These are phyloP conservation scores for Tetropium fuscum DNA, from an alignment of 2,888 invertebrate genomes.

Conservation along the genomic window DNA sequence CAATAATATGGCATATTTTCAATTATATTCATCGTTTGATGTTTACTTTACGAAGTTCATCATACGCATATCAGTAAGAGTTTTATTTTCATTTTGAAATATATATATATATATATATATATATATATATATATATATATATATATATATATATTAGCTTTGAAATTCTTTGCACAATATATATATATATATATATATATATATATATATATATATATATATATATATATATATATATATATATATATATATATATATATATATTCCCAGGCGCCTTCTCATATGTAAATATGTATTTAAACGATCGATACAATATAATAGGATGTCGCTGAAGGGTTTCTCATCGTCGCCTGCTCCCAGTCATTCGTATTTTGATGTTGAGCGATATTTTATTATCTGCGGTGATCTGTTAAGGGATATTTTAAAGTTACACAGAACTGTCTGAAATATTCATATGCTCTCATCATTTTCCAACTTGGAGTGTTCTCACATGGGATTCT, in stretches of 20 bases:
- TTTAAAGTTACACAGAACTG: conserved; percentile 23
- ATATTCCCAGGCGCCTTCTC: not conserved
- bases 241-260: not conserved
- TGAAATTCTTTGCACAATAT: no score
- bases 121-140: no score
- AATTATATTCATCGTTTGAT: no score
- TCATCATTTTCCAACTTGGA: conserved; percentile 8
- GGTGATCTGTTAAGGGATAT: conserved; percentile 24
- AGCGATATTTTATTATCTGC: conserved; percentile 23
- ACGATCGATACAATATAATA: conserved; percentile 16
- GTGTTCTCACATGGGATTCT: conserved; percentile 16
- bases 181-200: no score
- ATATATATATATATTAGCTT: no score
- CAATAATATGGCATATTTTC: no score
- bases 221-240: no score
- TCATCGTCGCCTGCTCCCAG: conserved; percentile 1
- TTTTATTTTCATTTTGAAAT: no score
- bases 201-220: no score
- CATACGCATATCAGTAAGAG: no score
- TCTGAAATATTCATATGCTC: conserved; percentile 17
- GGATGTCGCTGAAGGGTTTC: not conserved
- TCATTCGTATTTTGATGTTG: conserved; percentile 1
- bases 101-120: no score
- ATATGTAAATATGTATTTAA: conserved; percentile 8
- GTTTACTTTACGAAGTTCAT: no score